phyloP scores from a whole-genome alignment of 2,888 invertebrate genomes.

The Polyommatus iphigenia region DNA sequence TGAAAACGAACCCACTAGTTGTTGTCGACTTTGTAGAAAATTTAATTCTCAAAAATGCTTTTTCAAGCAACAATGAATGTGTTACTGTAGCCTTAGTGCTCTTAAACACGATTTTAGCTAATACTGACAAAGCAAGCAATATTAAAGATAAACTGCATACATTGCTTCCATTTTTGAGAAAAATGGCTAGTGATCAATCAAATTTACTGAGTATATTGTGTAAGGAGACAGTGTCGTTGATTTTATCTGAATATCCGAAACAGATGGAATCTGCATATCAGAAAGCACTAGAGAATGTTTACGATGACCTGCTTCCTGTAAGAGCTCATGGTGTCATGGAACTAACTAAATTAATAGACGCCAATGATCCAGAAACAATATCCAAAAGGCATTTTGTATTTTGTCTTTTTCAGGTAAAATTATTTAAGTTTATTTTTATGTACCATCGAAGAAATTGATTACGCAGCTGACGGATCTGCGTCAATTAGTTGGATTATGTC shows the following conservation, averaged over 20 bases:
- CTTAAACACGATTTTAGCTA: constrained; percentile 64
- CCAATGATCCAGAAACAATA: constrained; percentile 82
- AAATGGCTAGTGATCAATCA: constrained; percentile 49
- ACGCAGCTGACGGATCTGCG: too few relatives aligned
- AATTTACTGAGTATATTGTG: constrained; percentile 57
- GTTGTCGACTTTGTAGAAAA: constrained; percentile 71
- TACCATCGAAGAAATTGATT: too few relatives aligned
- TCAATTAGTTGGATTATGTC: too few relatives aligned
- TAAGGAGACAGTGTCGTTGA: constrained; percentile 60
- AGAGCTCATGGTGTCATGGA: constrained; percentile 89
- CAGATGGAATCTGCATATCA: constrained; percentile 70
- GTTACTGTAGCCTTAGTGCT: constrained; percentile 65
- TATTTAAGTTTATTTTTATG: not conserved
- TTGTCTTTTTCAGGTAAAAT: constrained; percentile 84
- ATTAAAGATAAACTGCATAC: constrained; percentile 51
- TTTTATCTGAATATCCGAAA: constrained; percentile 48
- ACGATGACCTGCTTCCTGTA: constrained; percentile 87
- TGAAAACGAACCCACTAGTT: constrained; percentile 67
- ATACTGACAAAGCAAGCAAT: constrained; percentile 47
- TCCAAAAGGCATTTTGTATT: constrained; percentile 84
- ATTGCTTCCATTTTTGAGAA: constrained; percentile 57
- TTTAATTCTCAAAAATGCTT: constrained; percentile 51
- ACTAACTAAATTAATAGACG: constrained; percentile 85
- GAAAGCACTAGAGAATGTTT: constrained; percentile 83
- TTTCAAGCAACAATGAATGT: constrained; percentile 60